Evolutionary conservation across 2,113 vertebrate species (phyloP), one percentile per base, ranked within the genome.

Genomic region (Centropus bengalensis): DNA sequence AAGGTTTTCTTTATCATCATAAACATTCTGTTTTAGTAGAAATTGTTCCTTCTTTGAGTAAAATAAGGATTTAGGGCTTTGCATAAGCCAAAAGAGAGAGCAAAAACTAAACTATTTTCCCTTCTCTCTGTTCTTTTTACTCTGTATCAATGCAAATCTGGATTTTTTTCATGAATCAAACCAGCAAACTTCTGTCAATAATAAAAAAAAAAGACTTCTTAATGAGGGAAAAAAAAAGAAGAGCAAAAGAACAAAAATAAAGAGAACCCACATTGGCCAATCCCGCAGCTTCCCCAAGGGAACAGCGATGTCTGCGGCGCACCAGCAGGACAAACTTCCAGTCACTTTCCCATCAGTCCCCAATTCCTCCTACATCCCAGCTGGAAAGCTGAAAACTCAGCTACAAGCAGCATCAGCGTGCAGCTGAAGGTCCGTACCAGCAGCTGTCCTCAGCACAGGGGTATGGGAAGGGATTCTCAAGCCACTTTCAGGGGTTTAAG

Each of bases 111-210:
- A 64, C 56, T 60, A 2, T 69, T 77, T n/a, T 45, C 68, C 59
- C 28, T 9, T 36, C 40, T 52, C 69, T 45, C 30, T 40, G 20
- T 45, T 14, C 5, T 56, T 77, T 80, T 82, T 55, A 60, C 23
- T 38, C 40, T 6, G 0, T n/a, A 63, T 21, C 47, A 38, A 4
- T 10, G 9, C 33, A 82, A 75, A 80, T 32, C 12, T 0, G 1
- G 30, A 40, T 64, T 73, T 88, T 73, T 88, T 52, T 47, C 54
- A 82, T n/a, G 32, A 32, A 10, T 44, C n/a, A 79, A 75, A 42
- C 27, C 47, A 75, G 26, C 40, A 67, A 44, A 36, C 4, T 49
- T 64, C 20, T 23, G 5, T 40, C 15, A 14, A 22, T 49, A 36
- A n/a, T n/a, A n/a, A n/a, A 19, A 55, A 6, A 70, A 19, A 19